Evolutionary conservation across 2,113 vertebrate genomes (phyloP).

Genomic region (Serinus canaria): DNA sequence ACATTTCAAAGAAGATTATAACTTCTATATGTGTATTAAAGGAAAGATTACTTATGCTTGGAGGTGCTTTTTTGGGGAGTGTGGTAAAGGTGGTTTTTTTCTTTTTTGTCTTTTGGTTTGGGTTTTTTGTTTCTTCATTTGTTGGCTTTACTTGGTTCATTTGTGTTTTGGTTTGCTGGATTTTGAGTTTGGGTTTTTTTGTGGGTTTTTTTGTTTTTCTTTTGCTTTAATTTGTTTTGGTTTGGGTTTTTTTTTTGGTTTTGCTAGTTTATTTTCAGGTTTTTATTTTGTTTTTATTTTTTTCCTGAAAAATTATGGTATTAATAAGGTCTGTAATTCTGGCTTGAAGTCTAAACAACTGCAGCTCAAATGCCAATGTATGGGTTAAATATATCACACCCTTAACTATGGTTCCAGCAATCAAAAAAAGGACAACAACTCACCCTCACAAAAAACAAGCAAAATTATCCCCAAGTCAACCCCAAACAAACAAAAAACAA

Average conservation of each 20-base stretch:
- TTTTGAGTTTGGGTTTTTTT: background rate
- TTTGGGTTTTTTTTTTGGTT: background rate
- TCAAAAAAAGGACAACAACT: background rate
- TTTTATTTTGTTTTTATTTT: background rate
- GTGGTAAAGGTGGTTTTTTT: background rate
- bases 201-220: background rate
- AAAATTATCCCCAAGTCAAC: too few relatives aligned
- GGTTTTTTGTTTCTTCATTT: background rate
- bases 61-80: rapidly evolving
- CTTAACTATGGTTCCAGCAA: background rate
- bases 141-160: background rate
- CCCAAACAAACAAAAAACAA: background rate
- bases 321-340: background rate
- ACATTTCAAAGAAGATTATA: background rate
- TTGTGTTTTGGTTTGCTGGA: background rate
- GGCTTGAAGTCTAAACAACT: background rate
- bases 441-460: rapidly evolving
- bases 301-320: background rate
- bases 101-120: background rate
- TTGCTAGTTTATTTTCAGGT: background rate
- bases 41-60: background rate
- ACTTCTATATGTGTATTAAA: background rate
- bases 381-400: background rate
- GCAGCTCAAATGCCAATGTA: background rate
- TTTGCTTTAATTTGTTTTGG: background rate